Evolutionary conservation across 2,888 invertebrate species (phyloP).

Genomic region (Morinoia aosen): DNA sequence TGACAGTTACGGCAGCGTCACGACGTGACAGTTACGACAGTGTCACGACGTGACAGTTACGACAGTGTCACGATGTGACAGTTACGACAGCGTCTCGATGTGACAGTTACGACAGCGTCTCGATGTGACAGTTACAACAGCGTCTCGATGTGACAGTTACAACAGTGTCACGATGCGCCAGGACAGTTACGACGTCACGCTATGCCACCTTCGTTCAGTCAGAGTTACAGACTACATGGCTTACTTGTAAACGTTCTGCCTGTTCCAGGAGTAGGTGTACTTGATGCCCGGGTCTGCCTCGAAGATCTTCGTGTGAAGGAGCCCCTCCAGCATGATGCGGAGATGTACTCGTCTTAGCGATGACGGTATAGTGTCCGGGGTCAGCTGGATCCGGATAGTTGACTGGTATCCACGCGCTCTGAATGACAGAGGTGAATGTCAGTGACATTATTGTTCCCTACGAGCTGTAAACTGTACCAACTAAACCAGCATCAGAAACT

Average conservation of each 20-base stretch:
- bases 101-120: no score
- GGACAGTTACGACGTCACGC: no score
- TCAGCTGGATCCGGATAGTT: slow-evolving; percentile 90
- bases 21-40: no score
- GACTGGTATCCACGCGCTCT: slow-evolving; percentile 94
- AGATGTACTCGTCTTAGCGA: slow-evolving; percentile 90
- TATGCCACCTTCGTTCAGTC: no score
- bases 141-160: no score
- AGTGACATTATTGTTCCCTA: not conserved
- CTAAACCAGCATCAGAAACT: no score
- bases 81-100: no score
- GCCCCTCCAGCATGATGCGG: slow-evolving; percentile 93
- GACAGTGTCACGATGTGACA: no score
- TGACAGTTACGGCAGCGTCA: not conserved
- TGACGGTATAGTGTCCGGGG: slow-evolving; percentile 86
- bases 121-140: no score
- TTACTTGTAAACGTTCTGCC: slow-evolving; percentile 88
- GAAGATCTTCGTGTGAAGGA: slow-evolving; percentile 90
- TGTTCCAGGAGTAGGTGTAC: slow-evolving; percentile 97
- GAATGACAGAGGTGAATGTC: slow-evolving; percentile 72
- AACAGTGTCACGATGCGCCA: no score
- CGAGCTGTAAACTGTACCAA: no score
- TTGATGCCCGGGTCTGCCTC: slow-evolving; percentile 97
- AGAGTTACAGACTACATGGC: slow-evolving; percentile 70
- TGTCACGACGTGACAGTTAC: no score